phyloP scores from a whole-genome alignment of 2,888 invertebrate species.

The Ophonus ardosiacus region DNA sequence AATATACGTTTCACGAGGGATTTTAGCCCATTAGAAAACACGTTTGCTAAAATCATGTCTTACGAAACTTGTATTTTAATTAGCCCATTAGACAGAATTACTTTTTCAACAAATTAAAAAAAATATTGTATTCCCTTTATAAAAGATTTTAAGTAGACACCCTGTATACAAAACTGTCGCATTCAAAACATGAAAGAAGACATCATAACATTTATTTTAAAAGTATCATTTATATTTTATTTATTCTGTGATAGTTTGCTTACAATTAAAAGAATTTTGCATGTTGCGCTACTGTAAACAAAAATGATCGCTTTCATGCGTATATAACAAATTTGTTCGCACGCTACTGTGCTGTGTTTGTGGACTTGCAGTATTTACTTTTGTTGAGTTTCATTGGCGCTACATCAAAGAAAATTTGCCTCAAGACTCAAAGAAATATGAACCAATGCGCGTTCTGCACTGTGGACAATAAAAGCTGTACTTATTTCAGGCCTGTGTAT shows the following conservation, averaged over 20 bases:
- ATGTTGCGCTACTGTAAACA: neutral
- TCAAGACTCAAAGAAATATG: neutral
- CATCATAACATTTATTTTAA: neutral
- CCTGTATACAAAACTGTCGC: no score
- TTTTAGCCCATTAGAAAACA: no score
- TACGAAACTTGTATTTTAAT: no score
- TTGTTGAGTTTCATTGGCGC: constrained; percentile 20
- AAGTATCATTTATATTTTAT: neutral
- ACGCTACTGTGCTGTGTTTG: neutral
- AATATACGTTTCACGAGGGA: no score
- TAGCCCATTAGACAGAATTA: no score
- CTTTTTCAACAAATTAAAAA: no score
- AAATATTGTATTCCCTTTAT: no score
- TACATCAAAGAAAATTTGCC: constrained; percentile 20
- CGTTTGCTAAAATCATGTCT: no score
- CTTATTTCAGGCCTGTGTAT: neutral
- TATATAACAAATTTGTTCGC: constrained; percentile 19
- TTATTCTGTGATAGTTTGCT: neutral
- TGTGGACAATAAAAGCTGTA: neutral
- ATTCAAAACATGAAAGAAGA: neutral
- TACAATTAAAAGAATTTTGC: neutral
- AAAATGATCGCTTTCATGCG: constrained; percentile 23
- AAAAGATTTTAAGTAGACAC: no score
- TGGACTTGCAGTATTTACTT: constrained; percentile 29
- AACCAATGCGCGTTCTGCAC: neutral